Evolutionary conservation across 2,888 invertebrate genomes (phyloP).

Genomic region (Fragum sueziense): DNA sequence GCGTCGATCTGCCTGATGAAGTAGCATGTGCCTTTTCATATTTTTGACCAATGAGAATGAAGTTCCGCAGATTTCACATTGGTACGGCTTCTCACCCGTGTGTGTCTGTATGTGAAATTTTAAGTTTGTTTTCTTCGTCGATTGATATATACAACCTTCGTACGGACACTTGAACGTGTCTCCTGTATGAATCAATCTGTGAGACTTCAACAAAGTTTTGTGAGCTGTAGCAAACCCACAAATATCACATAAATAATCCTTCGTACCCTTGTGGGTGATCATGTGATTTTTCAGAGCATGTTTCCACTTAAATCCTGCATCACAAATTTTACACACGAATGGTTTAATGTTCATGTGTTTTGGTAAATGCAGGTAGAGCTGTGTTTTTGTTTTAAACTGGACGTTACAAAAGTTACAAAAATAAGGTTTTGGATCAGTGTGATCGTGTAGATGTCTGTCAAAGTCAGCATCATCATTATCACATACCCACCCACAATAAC

Average conservation of each 20-base stretch:
- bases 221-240: slow-evolving; percentile 86
- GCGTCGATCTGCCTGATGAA: slow-evolving; percentile 76
- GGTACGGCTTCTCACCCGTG: slow-evolving; percentile 84
- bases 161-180: slow-evolving; percentile 84
- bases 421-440: slow-evolving; percentile 84
- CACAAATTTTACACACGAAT: slow-evolving; percentile 84
- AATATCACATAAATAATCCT: slow-evolving; percentile 85
- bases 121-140: slow-evolving; percentile 84
- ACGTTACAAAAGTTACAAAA: slow-evolving; percentile 84
- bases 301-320: slow-evolving; percentile 85
- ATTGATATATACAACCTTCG: slow-evolving; percentile 82
- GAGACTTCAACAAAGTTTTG: slow-evolving; percentile 85
- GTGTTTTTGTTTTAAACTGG: slow-evolving; percentile 84
- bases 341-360: slow-evolving; percentile 85
- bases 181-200: slow-evolving; percentile 84
- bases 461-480: slow-evolving; percentile 73
- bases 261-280: slow-evolving; percentile 84
- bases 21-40: slow-evolving; percentile 82
- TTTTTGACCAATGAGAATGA: slow-evolving; percentile 85
- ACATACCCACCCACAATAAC: slow-evolving; percentile 80
- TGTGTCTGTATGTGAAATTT: slow-evolving; percentile 85
- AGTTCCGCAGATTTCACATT: slow-evolving; percentile 85
- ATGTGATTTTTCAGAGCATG: slow-evolving; percentile 84
- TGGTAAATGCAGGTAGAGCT: slow-evolving; percentile 84
- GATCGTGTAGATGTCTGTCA: slow-evolving; percentile 81